Evolutionary conservation across 2,888 invertebrate species (phyloP), one percentile per base, ranked within the genome.

Genomic region (Dasysyrphus albostriatus): DNA sequence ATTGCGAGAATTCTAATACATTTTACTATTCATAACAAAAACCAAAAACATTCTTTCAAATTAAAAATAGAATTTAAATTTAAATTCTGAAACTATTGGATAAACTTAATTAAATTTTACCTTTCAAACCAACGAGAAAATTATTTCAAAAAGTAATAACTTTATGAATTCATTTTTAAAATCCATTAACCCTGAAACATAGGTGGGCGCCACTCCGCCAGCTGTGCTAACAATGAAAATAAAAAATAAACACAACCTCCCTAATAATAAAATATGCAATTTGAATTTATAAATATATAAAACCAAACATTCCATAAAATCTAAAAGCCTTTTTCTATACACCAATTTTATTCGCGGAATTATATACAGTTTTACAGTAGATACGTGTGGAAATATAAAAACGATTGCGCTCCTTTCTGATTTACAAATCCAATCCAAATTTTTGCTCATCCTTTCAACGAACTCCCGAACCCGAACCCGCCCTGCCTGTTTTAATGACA

Each of bases 391-490:
- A 7, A 3, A 32, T 58, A 34, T 56, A 58, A 58, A 24, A 58
- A 37, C 58, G 16, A 58, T 37, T 58, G 34, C 10, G 34, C 10
- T 34, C 34, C n/a, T 12, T 37, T 58, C 5, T 34, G 58, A 58
- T 58, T 58, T 58, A 19, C 16, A 58, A 58, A 58, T 58, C 58
- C 34, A 58, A 58, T 34, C 10, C 16, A 58, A 16, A 6, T 58
- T 58, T 58, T 58, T 2, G 34, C 16, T 58, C 32, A 58, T 5
- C 16, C 58, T 58, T 58, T 29, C n/a, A 14, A n/a, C n/a, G n/a
- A 4, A n/a, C 37, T 5, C 32, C 42, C 24, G 3, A 3, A 0
- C 32, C 42, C 24, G 3, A 3, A 0, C 5, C 14, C n/a, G 0
- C 10, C 4, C 29, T 9, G 2, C 29, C 54, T 4, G 10, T 14